These are phyloP conservation scores for Tragulus kanchil DNA, from an alignment of 2,113 vertebrate species.

Conservation along the genomic window DNA sequence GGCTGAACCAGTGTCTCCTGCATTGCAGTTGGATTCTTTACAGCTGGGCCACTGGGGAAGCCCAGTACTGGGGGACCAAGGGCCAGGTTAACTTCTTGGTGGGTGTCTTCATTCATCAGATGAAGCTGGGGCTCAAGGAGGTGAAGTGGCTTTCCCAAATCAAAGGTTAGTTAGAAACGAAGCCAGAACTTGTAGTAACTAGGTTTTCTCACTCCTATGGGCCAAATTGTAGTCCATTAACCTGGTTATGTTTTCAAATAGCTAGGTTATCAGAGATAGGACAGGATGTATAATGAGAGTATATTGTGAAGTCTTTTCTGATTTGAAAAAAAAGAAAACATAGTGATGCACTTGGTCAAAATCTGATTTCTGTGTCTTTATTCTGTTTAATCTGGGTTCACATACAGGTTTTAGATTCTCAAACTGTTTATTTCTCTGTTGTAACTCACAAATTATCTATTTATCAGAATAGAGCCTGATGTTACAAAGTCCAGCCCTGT, in stretches of 20 bases:
- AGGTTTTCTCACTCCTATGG: not conserved
- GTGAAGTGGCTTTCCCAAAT: not conserved
- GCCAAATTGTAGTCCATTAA: not conserved
- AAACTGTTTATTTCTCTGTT: not conserved
- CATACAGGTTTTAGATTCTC: not conserved
- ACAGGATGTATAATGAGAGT: not conserved
- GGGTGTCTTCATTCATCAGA: not conserved
- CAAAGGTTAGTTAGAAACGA: not conserved
- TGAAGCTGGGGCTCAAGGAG: not conserved
- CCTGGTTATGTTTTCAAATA: not conserved
- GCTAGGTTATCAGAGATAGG: not conserved
- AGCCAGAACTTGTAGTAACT: not conserved
- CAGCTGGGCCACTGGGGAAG: not conserved
- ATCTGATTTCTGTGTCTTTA: not conserved
- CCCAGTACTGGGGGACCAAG: not conserved
- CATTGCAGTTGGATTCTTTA: not conserved
- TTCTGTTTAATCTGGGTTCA: not conserved
- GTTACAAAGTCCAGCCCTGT: not conserved
- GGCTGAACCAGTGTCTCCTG: not conserved
- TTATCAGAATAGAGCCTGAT: constrained; percentile 2
- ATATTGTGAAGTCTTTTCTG: not conserved
- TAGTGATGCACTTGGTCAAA: not conserved
- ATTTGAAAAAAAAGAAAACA: not conserved
- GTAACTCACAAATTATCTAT: not conserved
- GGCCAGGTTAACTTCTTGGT: not conserved